These are phyloP conservation scores for Meriones psammophilus DNA, from an alignment of 2,797 vertebrate genomes.

Conservation along the genomic window DNA sequence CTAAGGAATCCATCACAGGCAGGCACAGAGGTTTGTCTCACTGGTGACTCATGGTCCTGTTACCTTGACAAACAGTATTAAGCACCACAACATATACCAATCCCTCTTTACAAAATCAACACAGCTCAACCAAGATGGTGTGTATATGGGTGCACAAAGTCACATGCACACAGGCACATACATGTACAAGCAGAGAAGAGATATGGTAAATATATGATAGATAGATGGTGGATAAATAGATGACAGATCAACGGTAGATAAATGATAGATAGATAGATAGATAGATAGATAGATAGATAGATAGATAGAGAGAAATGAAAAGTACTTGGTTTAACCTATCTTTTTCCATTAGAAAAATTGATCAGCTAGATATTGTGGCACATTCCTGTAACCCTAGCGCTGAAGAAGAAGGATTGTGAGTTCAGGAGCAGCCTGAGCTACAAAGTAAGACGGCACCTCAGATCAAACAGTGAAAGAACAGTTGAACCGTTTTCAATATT, in stretches of 20 bases:
- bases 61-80: neutral
- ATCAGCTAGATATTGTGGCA: neutral
- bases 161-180: neutral
- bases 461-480: neutral
- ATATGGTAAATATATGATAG: neutral
- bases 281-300: neutral
- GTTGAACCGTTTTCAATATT: slow-evolving; percentile 2
- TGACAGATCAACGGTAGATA: neutral
- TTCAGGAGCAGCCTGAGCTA: neutral
- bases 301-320: neutral
- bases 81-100: neutral
- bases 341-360: neutral
- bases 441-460: neutral
- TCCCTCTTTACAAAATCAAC: neutral
- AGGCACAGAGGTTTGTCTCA: neutral
- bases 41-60: neutral
- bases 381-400: neutral
- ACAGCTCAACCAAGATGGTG: neutral
- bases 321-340: neutral
- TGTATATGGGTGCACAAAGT: neutral
- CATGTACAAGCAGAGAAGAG: neutral
- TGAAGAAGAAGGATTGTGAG: neutral
- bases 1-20: neutral
- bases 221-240: neutral
- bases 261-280: neutral